Percentiles rank a stretch among this genome's conserved stretches.
phyloP scores from a whole-genome alignment of 2,797 vertebrate species.

The Hoplostethus atlanticus region DNA sequence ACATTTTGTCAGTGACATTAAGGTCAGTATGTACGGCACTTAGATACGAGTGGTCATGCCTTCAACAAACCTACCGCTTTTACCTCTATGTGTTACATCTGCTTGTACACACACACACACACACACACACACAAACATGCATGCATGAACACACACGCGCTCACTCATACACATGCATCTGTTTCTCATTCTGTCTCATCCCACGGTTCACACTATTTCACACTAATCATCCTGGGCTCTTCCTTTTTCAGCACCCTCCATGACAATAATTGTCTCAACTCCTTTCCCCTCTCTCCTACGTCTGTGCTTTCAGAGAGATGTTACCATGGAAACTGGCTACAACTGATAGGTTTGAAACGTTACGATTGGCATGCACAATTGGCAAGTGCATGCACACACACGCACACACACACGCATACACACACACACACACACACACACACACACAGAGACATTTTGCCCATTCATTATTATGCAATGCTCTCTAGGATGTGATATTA shows the following conservation, averaged over 20 bases:
- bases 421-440: constrained; percentile 31
- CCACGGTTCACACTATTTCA: constrained; percentile 58
- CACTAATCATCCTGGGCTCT: constrained; percentile 65
- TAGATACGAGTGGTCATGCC: constrained; percentile 44
- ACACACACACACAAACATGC: constrained; percentile 9
- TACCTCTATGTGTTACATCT: constrained; percentile 10
- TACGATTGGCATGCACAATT: constrained; percentile 74
- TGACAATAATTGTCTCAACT: constrained; percentile 72
- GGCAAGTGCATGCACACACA: constrained; percentile 43
- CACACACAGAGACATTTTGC: constrained; percentile 27
- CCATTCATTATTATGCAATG: constrained; percentile 74
- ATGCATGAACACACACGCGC: constrained; percentile 31
- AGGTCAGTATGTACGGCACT: constrained; percentile 4
- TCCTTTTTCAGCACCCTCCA: constrained; percentile 70
- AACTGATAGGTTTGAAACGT: constrained; percentile 81
- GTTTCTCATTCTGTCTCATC: constrained; percentile 60
- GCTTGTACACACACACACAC: constrained; percentile 7
- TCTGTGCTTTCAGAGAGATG: constrained; percentile 75
- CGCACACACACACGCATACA: constrained; percentile 32
- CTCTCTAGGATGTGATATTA: constrained; percentile 29
- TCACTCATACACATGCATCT: constrained; percentile 48
- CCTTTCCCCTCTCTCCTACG: constrained; percentile 69
- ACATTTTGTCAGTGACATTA: neutral
- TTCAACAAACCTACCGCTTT: constrained; percentile 8
- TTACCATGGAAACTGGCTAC: constrained; percentile 89